Evolutionary conservation across 1,140 invertebrate genomes (phyloP), one percentile per base, ranked within the genome.

Genomic region (Drosophila pseudoobscura): DNA sequence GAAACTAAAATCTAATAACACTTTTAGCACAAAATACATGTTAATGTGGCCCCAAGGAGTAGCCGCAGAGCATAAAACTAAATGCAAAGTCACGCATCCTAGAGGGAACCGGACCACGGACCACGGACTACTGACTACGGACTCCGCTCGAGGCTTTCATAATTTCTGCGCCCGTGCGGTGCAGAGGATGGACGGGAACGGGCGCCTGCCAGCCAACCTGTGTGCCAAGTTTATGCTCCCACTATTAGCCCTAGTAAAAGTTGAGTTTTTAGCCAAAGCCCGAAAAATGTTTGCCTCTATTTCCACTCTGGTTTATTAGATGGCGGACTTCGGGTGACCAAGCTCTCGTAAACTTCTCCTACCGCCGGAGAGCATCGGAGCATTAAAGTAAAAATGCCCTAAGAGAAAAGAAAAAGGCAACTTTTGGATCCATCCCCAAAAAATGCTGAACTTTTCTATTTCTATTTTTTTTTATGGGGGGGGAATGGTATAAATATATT

Each of bases 1-100:
- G 83, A 88, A 87, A 89, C 83, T 87, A 87, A 87, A 87, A 87
- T 87, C 83, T 87, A 87, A 87, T 87, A 87, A 89, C 83, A 87
- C 83, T 87, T 87, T 87, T 87, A 87, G 83, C 79, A 83, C 83
- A 87, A 70, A 87, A 87, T 87, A 87, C 83, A 87, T 87, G 83
- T 88, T 87, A 87, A 87, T 87, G 84, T 75, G 78, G 70, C 83
- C 83, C 83, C 65, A 76, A 87, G 83, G 84, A 87, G 66, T 46
- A 39, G 71, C 73, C 56, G 31, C 72, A 61, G 55, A 39, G 63
- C 72, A 75, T 76, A 76, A 76, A 76, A 69, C 51, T 65, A 22
- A 76, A 76, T 75, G 73, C 73, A 76, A 76, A 76, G 73, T 87
- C 83, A 87, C 82, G 83, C 83, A 62, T 76, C 49, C 64, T 44